A percentile compares a stretch with the other conserved stretches of the same genome.
Evolutionary conservation across 2,797 vertebrate genomes (phyloP).

Genomic region (Nannoperca australis): DNA sequence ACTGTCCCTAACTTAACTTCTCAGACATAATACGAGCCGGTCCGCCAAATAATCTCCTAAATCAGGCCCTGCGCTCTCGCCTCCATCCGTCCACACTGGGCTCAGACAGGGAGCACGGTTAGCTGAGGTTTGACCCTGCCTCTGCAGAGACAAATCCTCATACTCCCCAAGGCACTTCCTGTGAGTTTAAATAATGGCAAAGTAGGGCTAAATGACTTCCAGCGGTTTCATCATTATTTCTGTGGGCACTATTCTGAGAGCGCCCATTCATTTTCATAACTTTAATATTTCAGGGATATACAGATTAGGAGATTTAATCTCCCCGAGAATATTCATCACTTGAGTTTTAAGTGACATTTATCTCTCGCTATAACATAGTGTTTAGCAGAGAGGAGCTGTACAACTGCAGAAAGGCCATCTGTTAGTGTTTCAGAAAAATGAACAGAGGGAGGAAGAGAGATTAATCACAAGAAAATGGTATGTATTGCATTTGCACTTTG

Average conservation of each 20-base stretch:
- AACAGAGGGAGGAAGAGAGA: slow-evolving; percentile 36
- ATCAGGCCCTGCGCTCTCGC: slow-evolving; percentile 24
- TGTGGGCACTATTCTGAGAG: slow-evolving; percentile 7
- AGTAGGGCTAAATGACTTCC: slow-evolving; percentile 50
- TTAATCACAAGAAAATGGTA: slow-evolving; percentile 49
- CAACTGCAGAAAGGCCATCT: slow-evolving; percentile 73
- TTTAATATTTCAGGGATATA: slow-evolving; percentile 75
- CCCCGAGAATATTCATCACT: slow-evolving; percentile 68
- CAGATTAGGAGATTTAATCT: slow-evolving; percentile 80
- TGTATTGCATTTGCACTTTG: slow-evolving; percentile 2
- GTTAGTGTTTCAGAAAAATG: slow-evolving; percentile 60
- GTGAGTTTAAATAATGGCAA: slow-evolving; percentile 64
- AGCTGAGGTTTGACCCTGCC: slow-evolving; percentile 50
- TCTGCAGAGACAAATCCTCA: slow-evolving; percentile 58
- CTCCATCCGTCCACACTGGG: slow-evolving; percentile 14
- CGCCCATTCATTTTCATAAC: slow-evolving; percentile 60
- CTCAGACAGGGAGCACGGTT: slow-evolving; percentile 26
- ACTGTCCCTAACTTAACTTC: slow-evolving; percentile 52
- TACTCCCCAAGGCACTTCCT: slow-evolving; percentile 47
- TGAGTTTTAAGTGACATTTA: slow-evolving; percentile 79
- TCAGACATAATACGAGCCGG: slow-evolving; percentile 48
- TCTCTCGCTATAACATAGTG: slow-evolving; percentile 58
- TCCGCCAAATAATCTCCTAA: slow-evolving; percentile 58
- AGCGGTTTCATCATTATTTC: slow-evolving; percentile 52
- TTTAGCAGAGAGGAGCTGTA: slow-evolving; percentile 55